Base-by-base conservation (phyloP, 2,888 invertebrate genomes). In the Xiphydria camelus region DNA sequence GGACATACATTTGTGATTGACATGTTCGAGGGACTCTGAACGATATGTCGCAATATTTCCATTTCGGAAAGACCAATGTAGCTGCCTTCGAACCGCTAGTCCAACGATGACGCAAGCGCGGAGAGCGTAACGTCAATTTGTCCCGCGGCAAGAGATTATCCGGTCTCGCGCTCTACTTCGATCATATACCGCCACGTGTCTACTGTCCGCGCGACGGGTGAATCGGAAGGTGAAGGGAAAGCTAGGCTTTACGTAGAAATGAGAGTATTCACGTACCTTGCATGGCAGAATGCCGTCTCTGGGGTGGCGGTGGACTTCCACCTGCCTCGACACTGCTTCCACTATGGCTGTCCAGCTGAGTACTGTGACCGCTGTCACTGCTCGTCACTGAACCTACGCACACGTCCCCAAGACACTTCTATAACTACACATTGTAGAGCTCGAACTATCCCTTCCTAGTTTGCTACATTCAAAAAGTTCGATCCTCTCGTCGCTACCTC, bases 311-410 rank as follows among this genome's bases (percentile, higher is more conserved):
- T 55, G 80, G 78, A 65, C 78, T 77, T 56, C 78, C 78, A 61
- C 76, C 76, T 45, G 78, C 77, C 58, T 78, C 78, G 47, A 77
- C 79, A 54, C 82, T 82, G 76, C 82, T 80, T 64, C 82, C 82
- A 63, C 82, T 82, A 70, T 82, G 82, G 62, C 79, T 80, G 73
- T 82, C 84, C 62, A 82, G 78, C 71, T 87, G 87, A 45, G 89
- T 89, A 65, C 90, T 89, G 79, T 91, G 91, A 67, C 91, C 91
- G 70, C 91, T 91, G 79, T 91, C 94, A 77, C 91, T 93, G 66
- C 94, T 94, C 63, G 93, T 92, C 68, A 91, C 89, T 62, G 94
- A 92, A 76, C 91, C 91, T 75, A 75, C 68, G 61, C 71, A 75
- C 66, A 72, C 64, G 62, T 62, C 61, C 69, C 68, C 65, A 72